Evolutionary conservation across 2,113 vertebrate species (phyloP), one percentile per base, ranked within the genome.

Genomic region (Urocitellus parryii): DNA sequence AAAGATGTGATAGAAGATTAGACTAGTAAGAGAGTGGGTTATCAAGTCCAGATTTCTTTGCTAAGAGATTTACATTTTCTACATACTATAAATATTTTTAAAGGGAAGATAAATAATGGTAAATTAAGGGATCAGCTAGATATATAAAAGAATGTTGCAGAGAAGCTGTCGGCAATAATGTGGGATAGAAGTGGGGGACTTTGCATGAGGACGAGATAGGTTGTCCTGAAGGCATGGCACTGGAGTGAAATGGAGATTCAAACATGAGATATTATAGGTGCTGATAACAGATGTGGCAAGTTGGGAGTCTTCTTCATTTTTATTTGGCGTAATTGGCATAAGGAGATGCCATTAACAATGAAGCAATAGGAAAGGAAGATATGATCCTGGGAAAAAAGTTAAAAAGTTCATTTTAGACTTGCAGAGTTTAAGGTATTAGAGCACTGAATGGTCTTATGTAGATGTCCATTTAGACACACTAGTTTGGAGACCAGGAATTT

Each of bases 331-430:
- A 29, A 76, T 53, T 81, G 25, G 11, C n/a, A 76, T 14, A 65
- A 93, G 53, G 29, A 51, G 39, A 76, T 42, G n/a, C 22, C 68
- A 18, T 85, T 58, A 68, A 29, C 37, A 84, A 65, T 67, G 12
- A 87, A 68, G 18, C 61, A 89, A 67, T 56, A 92, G 32, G 90
- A 53, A 27, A 63, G 53, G 42, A 90, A 94, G n/a, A 63, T 56
- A 14, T 70, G 48, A 5, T 48, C 63, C 34, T 53, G 29, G 53
- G 67, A 78, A 20, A 20, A 42, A 45, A 48, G 39, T 67, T 58
- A 86, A 51, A 65, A 77, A 76, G 32, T 61, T 85, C 34, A 56
- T 72, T 86, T 70, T 86, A 93, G 76, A 48, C 17, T 42, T 48
- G 4, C 2, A 65, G 8, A 39, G 12, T 83, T 90, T 77, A 76